These are phyloP conservation scores for Clitarchus hookeri DNA, from an alignment of 2,888 invertebrate genomes.

Conservation along the genomic window DNA sequence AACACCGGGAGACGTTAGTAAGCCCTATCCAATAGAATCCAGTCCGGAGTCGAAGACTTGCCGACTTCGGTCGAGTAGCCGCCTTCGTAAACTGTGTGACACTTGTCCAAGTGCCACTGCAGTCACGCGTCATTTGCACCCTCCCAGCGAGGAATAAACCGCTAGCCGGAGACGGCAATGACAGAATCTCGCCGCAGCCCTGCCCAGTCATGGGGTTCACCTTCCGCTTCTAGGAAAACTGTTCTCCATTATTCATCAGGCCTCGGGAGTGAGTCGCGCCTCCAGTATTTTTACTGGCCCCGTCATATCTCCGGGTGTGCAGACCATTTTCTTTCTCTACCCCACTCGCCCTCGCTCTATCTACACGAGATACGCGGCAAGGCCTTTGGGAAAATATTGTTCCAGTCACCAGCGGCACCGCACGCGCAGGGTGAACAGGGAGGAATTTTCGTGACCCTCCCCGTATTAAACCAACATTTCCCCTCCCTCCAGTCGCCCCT, in stretches of 20 bases:
- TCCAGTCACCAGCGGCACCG: not conserved
- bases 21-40: too few species aligned
- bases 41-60: too few species aligned
- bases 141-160: too few species aligned
- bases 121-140: too few species aligned
- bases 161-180: too few species aligned
- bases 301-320: not conserved
- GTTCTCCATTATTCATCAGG: not conserved
- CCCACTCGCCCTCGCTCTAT: not conserved
- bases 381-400: conserved; percentile 6
- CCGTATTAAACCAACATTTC: conserved; percentile 4
- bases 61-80: too few species aligned
- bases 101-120: too few species aligned
- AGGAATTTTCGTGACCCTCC: not conserved
- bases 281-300: not conserved
- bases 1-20: too few species aligned
- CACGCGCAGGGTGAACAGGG: not conserved
- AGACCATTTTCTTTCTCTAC: not conserved
- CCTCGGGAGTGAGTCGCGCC: not conserved
- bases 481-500: too few species aligned
- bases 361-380: not conserved
- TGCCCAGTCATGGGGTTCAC: too few species aligned
- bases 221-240: not conserved
- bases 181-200: too few species aligned
- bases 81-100: too few species aligned